Base-by-base conservation (phyloP, 2,113 vertebrate species). In the Poecile atricapillus region DNA sequence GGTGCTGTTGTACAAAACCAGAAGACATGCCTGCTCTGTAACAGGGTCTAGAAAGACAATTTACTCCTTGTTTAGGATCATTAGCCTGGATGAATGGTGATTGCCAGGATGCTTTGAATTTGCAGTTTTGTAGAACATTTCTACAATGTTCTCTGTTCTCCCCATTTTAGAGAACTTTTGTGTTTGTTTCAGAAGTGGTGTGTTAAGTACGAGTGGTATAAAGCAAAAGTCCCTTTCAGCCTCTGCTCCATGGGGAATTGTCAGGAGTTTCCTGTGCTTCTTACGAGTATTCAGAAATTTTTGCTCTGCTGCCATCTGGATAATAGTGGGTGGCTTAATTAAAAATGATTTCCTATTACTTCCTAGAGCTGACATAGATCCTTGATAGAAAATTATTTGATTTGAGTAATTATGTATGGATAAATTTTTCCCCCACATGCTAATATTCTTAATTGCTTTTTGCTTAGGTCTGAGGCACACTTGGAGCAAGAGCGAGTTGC, bases 401-500 rank as follows among this genome's bases (percentile, higher is more conserved):
- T 85, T 75, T 65, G 63, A 58, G 21, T 71, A 56, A 58, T 59
- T 50, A 50, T 13, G 10, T 76, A 43, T 33, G 11, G 41, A 27
- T 68, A 58, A 47, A 21, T 4, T 5, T 56, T 83, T 7, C 10
- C 0, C 4, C 20, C 31, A 10, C 15, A 13, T 30, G 6, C 7
- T 75, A 25, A 90, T 6, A 5, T 20, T 59, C 71, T 86, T 81
- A 67, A 71, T 83, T 91, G 71, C 22, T 59, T 87, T 58, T 12
- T 89, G 27, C 47, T 56, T 78, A 98, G 98, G 65, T 91, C 98
- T 74, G 98, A 98, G 74, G 41, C 95, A 64, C 83, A 88, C 53
- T 44, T 97, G 95, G 98, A 98, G 68, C 98, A 97, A 64, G 98
- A 98, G 17, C 94, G 96, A 50, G 78, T 97, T 83, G 83, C 95